Evolutionary conservation across 1,140 invertebrate genomes (phyloP).

Genomic region (Coenobita brevimanus): DNA sequence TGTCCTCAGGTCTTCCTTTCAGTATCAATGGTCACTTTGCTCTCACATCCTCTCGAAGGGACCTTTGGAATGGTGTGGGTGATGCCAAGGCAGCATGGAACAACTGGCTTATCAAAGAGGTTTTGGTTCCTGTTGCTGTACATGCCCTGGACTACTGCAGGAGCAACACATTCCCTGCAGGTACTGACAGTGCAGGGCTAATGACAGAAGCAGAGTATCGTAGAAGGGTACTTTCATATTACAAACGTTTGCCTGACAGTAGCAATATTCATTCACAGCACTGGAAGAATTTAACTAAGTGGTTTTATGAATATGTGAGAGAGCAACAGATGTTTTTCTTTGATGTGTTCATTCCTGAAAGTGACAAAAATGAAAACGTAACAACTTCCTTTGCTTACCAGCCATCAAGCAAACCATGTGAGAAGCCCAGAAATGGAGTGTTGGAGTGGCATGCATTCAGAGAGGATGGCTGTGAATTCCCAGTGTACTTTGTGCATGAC

Average conservation of each 20-base stretch:
- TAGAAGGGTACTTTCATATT: neutral
- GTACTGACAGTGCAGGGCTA: too few species aligned
- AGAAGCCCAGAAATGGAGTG: neutral
- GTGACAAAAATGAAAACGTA: neutral
- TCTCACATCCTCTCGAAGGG: slow-evolving; percentile 6
- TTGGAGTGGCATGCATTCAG: slow-evolving; percentile 24
- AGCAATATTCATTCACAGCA: neutral
- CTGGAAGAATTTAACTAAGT: slow-evolving; percentile 19
- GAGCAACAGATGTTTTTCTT: slow-evolving; percentile 8
- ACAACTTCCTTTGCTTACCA: neutral
- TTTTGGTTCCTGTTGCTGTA: slow-evolving; percentile 23
- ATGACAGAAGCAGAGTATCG: neutral
- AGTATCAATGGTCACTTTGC: slow-evolving; percentile 48
- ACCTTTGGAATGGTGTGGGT: slow-evolving; percentile 21
- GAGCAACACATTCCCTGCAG: neutral
- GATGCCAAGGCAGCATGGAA: slow-evolving; percentile 28
- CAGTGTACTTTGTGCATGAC: neutral
- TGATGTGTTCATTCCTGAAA: slow-evolving; percentile 37
- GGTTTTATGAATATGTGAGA: slow-evolving; percentile 32
- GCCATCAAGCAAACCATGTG: neutral
- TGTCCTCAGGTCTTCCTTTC: slow-evolving; percentile 30
- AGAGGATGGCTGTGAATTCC: neutral
- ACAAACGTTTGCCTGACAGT: neutral
- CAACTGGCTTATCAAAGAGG: slow-evolving; percentile 33
- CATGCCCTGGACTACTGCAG: neutral